Conservation (phyloP, 2,888 invertebrate genomes). For the Epicampocera succincta region DNA sequence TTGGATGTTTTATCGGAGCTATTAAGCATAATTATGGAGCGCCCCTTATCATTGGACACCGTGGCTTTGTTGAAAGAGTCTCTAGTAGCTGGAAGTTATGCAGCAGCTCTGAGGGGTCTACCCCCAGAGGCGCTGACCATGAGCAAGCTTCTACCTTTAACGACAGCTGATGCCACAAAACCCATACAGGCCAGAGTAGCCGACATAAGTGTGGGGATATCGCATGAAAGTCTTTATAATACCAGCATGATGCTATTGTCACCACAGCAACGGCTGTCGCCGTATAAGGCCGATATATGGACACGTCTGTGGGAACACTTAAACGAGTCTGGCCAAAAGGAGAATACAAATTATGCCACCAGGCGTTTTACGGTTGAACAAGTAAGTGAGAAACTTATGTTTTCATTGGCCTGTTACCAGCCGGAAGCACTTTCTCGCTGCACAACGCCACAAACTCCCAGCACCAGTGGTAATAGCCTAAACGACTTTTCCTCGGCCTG, state of each 20-base stretch:
- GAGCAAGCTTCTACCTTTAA: slow-evolving; percentile 88
- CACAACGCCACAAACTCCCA: slow-evolving; percentile 91
- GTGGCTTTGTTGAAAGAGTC: slow-evolving; percentile 88
- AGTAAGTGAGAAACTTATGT: slow-evolving; percentile 89
- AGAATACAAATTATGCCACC: slow-evolving; percentile 76
- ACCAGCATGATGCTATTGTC: slow-evolving; percentile 91
- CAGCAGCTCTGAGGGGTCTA: slow-evolving; percentile 87
- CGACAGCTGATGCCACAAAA: slow-evolving; percentile 82
- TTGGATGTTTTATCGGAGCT: slow-evolving; percentile 88
- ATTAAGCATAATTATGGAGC: slow-evolving; percentile 84
- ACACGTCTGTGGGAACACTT: slow-evolving; percentile 90
- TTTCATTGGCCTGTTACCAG: slow-evolving; percentile 91
- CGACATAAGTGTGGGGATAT: slow-evolving; percentile 85
- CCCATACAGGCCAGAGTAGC: slow-evolving; percentile 81
- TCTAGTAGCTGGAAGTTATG: slow-evolving; percentile 88
- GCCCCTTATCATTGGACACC: slow-evolving; percentile 84
- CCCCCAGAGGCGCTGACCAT: slow-evolving; percentile 87
- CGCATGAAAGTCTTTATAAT: slow-evolving; percentile 90
- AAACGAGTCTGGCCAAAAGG: slow-evolving; percentile 83
- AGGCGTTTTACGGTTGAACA: slow-evolving; percentile 86
- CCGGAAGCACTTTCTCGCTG: slow-evolving; percentile 93
- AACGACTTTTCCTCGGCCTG: slow-evolving; percentile 81
- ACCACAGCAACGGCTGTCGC: slow-evolving; percentile 91
- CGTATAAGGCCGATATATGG: slow-evolving; percentile 92
- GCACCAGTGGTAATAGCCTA: slow-evolving; percentile 82